Evolutionary conservation across 2,113 vertebrate genomes (phyloP).

Genomic region (Chaetura pelagica): DNA sequence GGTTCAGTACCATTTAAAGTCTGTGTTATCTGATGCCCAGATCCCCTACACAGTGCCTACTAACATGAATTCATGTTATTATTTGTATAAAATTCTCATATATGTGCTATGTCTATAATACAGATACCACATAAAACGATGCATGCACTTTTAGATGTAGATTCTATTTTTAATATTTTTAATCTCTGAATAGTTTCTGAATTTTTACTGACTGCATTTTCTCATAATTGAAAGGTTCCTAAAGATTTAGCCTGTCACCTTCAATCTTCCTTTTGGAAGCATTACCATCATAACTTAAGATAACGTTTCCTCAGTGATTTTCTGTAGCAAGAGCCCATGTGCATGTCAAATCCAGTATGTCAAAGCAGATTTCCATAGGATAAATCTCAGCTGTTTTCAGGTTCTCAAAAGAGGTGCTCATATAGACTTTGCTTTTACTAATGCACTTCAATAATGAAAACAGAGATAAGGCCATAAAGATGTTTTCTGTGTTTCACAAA

Average conservation of each 20-base stretch:
- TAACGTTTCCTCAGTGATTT: constrained; percentile 68
- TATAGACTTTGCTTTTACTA: constrained; percentile 62
- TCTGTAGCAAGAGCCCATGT: constrained; percentile 40
- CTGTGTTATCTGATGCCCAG: not conserved
- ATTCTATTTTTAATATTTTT: not conserved
- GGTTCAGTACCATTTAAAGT: not conserved
- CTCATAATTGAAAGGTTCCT: constrained; percentile 63
- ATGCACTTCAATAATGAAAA: constrained; percentile 69
- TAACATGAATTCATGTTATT: not conserved
- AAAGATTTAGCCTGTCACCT: constrained; percentile 50
- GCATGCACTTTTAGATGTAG: not conserved
- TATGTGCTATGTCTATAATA: not conserved
- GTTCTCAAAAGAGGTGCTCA: constrained; percentile 50
- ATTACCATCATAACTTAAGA: constrained; percentile 62
- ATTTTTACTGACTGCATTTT: constrained; percentile 46
- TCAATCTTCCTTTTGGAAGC: constrained; percentile 51
- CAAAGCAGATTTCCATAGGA: constrained; percentile 69
- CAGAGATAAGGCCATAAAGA: constrained; percentile 62
- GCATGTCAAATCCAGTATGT: constrained; percentile 70
- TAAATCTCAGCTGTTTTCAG: constrained; percentile 72
- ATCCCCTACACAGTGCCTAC: not conserved
- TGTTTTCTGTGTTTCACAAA: constrained; percentile 61
- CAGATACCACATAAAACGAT: not conserved
- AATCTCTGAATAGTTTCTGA: constrained; percentile 13
- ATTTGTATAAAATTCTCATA: not conserved